A percentile compares a stretch with the other conserved stretches of the same genome.
phyloP scores from a whole-genome alignment of 1,140 invertebrate species.

The Calycopis cecrops region DNA sequence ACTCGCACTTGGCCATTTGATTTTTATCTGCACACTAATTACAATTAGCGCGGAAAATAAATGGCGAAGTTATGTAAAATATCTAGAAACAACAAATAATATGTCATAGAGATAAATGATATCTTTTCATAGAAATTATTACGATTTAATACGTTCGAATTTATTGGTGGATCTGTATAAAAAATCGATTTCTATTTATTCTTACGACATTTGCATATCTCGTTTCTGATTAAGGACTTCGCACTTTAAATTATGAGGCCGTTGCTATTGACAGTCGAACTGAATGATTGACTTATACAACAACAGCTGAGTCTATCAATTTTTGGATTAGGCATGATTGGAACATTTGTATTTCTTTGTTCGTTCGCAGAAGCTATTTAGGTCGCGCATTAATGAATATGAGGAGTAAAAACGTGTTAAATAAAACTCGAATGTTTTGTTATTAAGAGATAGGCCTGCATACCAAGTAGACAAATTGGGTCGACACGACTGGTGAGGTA shows the following conservation, averaged over 20 bases:
- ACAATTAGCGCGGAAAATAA: neutral
- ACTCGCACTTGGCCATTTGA: neutral
- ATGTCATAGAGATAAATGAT: slow-evolving; percentile 7
- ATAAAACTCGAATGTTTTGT: too few relatives aligned
- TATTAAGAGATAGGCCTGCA: too few relatives aligned
- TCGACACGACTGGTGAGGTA: too few relatives aligned
- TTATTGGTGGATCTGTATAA: neutral
- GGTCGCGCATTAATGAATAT: too few relatives aligned
- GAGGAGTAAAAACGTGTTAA: too few relatives aligned
- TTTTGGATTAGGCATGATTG: too few relatives aligned
- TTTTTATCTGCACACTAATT: neutral
- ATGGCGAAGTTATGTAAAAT: neutral
- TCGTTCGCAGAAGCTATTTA: too few relatives aligned
- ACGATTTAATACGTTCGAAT: neutral
- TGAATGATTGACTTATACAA: too few relatives aligned
- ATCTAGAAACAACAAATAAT: neutral
- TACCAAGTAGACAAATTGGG: too few relatives aligned
- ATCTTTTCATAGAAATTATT: slow-evolving; percentile 6
- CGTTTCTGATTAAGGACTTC: neutral
- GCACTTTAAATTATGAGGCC: slow-evolving; percentile 1
- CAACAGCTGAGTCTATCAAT: too few relatives aligned
- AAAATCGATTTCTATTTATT: slow-evolving; percentile 4
- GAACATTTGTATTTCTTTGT: too few relatives aligned
- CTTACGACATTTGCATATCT: neutral
- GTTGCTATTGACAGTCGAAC: neutral